Conservation (phyloP, 1,140 invertebrate species). For the Adoxophyes honmai region DNA sequence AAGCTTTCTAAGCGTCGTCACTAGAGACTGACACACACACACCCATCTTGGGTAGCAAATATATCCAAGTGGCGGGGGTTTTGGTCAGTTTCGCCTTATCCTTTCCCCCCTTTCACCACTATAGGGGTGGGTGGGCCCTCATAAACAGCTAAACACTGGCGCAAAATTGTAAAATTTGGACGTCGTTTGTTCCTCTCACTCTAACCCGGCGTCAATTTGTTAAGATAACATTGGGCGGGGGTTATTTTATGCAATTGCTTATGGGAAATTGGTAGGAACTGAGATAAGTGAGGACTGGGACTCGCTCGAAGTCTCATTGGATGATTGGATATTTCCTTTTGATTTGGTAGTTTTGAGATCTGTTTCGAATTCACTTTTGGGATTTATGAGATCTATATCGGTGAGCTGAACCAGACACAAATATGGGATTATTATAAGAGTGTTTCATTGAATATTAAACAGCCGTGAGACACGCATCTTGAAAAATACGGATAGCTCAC, state of each 20-base stretch:
- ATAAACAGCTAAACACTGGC: conserved; percentile 68
- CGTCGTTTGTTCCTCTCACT: conserved; percentile 41
- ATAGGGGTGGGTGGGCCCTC: conserved; percentile 30
- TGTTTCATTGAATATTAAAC: no score
- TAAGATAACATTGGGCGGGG: conserved; percentile 58
- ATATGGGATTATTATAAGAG: no score
- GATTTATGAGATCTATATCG: no score
- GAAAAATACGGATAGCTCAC: no score
- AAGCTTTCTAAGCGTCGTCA: conserved; percentile 50
- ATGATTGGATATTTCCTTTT: conserved; percentile 12
- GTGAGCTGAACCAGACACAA: no score
- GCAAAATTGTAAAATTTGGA: conserved; percentile 68
- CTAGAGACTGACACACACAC: conserved; percentile 41
- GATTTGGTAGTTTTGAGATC: background rate
- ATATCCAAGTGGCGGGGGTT: conserved; percentile 64
- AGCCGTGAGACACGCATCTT: no score
- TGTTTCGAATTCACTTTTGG: no score
- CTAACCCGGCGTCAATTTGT: conserved; percentile 56
- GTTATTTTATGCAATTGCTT: background rate
- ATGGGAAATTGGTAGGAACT: background rate
- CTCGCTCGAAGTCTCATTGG: background rate
- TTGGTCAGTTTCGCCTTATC: conserved; percentile 59
- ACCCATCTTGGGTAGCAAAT: conserved; percentile 53
- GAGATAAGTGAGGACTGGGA: background rate
- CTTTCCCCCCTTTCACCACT: conserved; percentile 52